Evolutionary conservation across 2,797 vertebrate genomes (phyloP).

Genomic region (Melanotaenia boesemani): DNA sequence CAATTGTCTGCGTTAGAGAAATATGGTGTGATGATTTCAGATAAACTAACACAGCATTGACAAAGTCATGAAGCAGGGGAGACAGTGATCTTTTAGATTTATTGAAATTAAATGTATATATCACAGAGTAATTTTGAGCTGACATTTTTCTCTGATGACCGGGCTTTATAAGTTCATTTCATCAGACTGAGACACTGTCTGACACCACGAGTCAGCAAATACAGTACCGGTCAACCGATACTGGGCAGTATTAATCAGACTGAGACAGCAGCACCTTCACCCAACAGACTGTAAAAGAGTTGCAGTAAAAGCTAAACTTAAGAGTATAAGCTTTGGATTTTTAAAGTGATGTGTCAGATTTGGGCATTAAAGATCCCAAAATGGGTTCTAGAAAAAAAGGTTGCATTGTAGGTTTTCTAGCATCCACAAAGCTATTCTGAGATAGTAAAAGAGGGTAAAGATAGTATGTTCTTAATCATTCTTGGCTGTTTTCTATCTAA

Average conservation of each 20-base stretch:
- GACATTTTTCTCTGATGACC: neutral
- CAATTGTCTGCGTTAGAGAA: too few species aligned
- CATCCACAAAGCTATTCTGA: neutral
- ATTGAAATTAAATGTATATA: too few species aligned
- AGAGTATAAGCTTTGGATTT: too few species aligned
- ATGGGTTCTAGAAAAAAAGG: too few species aligned
- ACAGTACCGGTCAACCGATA: neutral
- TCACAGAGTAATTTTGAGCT: too few species aligned
- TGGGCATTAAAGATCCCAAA: too few species aligned
- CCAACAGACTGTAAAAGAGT: neutral
- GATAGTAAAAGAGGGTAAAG: neutral
- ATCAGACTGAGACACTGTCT: neutral
- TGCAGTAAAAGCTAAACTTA: neutral
- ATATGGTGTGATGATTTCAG: too few species aligned
- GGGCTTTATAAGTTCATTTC: neutral
- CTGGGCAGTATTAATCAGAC: neutral
- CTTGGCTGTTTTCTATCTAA: neutral
- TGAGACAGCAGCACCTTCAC: neutral
- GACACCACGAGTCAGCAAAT: too few species aligned
- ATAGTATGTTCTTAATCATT: constrained; percentile 3
- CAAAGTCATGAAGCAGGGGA: too few species aligned
- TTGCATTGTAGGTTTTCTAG: neutral
- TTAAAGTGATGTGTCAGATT: too few species aligned
- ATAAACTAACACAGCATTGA: too few species aligned
- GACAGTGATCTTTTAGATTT: too few species aligned